Conservation (phyloP, 2,797 vertebrate species). For the Calcarius lapponicus region DNA sequence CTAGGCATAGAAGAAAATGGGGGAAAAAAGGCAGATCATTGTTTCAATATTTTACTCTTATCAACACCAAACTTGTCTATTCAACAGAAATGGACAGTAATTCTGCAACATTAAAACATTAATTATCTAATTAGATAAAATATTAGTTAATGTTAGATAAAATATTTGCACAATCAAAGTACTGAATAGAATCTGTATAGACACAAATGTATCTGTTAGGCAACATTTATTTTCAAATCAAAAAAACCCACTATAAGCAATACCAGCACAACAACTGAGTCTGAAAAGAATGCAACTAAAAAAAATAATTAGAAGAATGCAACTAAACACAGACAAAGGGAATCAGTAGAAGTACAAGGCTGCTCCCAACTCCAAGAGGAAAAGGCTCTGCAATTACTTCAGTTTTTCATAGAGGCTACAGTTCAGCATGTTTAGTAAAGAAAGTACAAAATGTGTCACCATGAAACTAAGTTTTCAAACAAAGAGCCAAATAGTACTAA, state of each 20-base stretch:
- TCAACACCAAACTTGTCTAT: neutral
- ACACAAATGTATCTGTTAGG: neutral
- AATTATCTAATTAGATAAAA: neutral
- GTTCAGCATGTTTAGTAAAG: neutral
- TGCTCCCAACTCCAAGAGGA: neutral
- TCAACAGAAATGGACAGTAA: neutral
- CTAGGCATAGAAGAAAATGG: neutral
- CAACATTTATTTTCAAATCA: neutral
- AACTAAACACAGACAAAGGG: neutral
- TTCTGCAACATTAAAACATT: neutral
- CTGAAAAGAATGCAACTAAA: neutral
- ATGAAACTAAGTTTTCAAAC: neutral
- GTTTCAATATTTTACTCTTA: neutral
- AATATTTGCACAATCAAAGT: neutral
- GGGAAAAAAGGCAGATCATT: fast-evolving
- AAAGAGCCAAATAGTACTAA: neutral
- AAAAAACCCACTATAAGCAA: neutral
- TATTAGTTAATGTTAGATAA: neutral
- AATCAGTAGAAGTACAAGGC: neutral
- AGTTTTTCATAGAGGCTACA: neutral
- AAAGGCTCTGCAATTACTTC: neutral
- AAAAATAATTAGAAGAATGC: neutral
- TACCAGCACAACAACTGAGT: neutral
- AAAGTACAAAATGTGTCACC: neutral
- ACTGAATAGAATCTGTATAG: neutral